Base-by-base conservation (phyloP, 2,888 invertebrate genomes). In the Sabatieria punctata region DNA sequence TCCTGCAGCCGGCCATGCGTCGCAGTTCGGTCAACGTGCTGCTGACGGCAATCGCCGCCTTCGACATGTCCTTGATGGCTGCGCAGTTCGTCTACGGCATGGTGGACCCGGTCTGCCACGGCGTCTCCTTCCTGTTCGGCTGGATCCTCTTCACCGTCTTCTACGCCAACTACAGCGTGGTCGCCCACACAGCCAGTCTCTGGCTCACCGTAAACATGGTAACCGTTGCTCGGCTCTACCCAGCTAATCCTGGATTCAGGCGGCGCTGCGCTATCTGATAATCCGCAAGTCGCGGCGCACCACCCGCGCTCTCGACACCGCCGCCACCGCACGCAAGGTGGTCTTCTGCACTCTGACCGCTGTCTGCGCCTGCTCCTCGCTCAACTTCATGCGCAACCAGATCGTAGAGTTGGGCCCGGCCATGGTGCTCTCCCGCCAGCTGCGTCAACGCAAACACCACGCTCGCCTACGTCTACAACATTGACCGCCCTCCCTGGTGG, bases 161-260 rank as follows among this genome's bases (percentile, higher is more conserved):
- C 51, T 63, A 63, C 50, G 63, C 60, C 2, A 52, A 56, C 18
- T 47, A 57, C 36, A 58, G 59, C 19, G 60, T 63, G 2, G 54
- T 60, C 38, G 52, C 63, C 22, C 63, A 63, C 45, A 49, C 52
- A 23, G 51, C 53, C 41, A 57, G 57, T 30, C 52, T 63, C 2
- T 63, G 63, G 63, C 50, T 63, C 18, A 62, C 63, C 4, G 63
- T 62, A 38, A 57, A 58, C 42, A 61, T 62, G 62, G 62, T n/a
- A n/a, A n/a, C n/a, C n/a, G n/a, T n/a, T n/a, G n/a, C n/a, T n/a
- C n/a, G n/a, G n/a, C n/a, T n/a, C n/a, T n/a, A n/a, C n/a, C n/a
- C n/a, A n/a, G n/a, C n/a, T n/a, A n/a, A n/a, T n/a, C n/a, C n/a
- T n/a, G n/a, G n/a, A n/a, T n/a, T n/a, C n/a, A n/a, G n/a, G n/a